Evolutionary conservation across 2,113 vertebrate species (phyloP), one percentile per base, ranked within the genome.

Genomic region (Leiothrix lutea): DNA sequence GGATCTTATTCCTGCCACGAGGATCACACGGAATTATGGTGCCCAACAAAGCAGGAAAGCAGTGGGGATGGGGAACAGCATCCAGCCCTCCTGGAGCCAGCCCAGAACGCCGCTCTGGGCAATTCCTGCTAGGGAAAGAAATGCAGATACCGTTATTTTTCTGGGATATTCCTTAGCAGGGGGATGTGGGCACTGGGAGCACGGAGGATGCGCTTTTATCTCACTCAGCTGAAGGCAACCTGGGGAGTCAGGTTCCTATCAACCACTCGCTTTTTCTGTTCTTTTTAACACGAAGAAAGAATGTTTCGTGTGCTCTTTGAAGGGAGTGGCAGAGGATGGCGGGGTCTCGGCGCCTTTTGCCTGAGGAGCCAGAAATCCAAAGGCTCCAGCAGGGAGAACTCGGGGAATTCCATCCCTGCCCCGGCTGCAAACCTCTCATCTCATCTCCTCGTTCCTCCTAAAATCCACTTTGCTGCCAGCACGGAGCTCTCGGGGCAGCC

Each of bases 161-260:
- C 5, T 11, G 60, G 51, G 14, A 0, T 31, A 0, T 16, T 78
- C 40, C 73, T 47, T 8, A 11, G 4, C 25, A 0, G 42, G 9
- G 28, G 50, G 53, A 69, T 67, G 78, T 5, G 40, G 29, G 40
- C 38, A 5, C 62, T 31, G 80, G 51, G 57, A 61, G 31, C 57
- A 24, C 0, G 2, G 47, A 53, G 44, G 58, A 48, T 17, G 35
- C 26, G 5, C 48, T 20, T 29, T 11, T 19, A 19, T 21, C 82
- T 40, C 70, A 8, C 14, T 2, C n/a, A 47, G 50, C 42, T 36
- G 15, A 1, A 8, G 36, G 31, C 15, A 23, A 1, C 6, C 42
- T 8, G 12, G 44, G 57, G n/a, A 74, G 40, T 11, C 22, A 10
- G 4, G 35, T 10, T 10, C 29, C 8, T 0, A 7, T 3, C 56